Conservation (phyloP, 2,113 vertebrate species). For the Actenoides hombroni region DNA sequence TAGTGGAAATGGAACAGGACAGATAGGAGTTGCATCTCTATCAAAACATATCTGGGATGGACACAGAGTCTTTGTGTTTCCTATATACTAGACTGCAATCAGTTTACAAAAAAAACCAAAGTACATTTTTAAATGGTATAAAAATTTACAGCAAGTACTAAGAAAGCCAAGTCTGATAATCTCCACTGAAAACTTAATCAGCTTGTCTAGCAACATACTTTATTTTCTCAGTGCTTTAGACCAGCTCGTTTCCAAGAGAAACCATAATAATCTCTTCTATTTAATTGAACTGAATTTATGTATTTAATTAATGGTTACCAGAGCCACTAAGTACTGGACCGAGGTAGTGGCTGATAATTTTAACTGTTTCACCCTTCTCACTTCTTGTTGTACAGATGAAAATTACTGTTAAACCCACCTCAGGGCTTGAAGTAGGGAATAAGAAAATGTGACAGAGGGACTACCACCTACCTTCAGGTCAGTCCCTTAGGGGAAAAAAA, state of each 20-base stretch:
- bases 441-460: not conserved
- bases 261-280: slow-evolving; percentile 45
- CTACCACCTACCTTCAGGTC: not conserved
- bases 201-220: slow-evolving; percentile 11
- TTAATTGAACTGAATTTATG: not conserved
- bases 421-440: not conserved
- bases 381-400: not conserved
- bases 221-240: slow-evolving; percentile 29
- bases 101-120: not conserved
- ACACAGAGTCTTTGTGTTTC: not conserved
- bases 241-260: slow-evolving; percentile 18
- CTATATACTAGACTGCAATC: not conserved
- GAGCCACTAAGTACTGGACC: not conserved
- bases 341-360: not conserved
- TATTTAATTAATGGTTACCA: slow-evolving; percentile 40
- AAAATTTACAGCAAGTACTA: not conserved
- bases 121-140: not conserved
- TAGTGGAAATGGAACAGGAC: not conserved
- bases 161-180: slow-evolving; percentile 18
- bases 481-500: not conserved
- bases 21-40: not conserved
- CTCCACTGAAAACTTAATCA: slow-evolving; percentile 23
- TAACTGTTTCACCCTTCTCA: not conserved
- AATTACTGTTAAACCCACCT: not conserved
- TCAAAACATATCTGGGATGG: not conserved